Conservation (phyloP, 2,888 invertebrate genomes). For the Acleris sparsana region DNA sequence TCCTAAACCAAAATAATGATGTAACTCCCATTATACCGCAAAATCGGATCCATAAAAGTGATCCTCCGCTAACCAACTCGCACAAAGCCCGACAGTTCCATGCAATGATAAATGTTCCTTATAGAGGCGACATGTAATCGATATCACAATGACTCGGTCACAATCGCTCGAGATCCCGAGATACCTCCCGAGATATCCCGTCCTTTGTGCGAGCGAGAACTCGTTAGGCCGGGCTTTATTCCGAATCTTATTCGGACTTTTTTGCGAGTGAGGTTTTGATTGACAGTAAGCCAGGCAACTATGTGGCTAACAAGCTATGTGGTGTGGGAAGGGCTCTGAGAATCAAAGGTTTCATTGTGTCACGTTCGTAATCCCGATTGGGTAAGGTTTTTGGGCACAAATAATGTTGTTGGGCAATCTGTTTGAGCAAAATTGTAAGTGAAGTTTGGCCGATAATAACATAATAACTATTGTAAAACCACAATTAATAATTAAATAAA, state of each 20-base stretch:
- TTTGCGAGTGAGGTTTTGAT: slow-evolving; percentile 63
- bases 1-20: not conserved
- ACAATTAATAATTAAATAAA: too few species aligned
- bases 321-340: slow-evolving; percentile 7
- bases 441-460: too few species aligned
- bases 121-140: slow-evolving; percentile 44
- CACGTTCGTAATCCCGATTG: slow-evolving; percentile 18
- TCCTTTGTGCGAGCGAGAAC: slow-evolving; percentile 45
- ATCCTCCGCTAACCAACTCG: slow-evolving; percentile 15
- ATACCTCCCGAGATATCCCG: slow-evolving; percentile 8
- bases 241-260: slow-evolving; percentile 47
- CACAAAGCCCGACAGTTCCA: slow-evolving; percentile 17
- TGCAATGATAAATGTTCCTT: slow-evolving; percentile 29
- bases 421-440: too few species aligned
- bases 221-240: slow-evolving; percentile 58
- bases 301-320: slow-evolving; percentile 46
- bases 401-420: too few species aligned
- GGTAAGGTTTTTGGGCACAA: not conserved
- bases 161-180: slow-evolving; percentile 22
- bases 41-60: slow-evolving; percentile 30
- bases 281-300: slow-evolving; percentile 62
- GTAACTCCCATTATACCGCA: too few species aligned
- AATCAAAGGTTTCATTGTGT: slow-evolving; percentile 10
- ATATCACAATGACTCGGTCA: slow-evolving; percentile 55
- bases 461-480: too few species aligned